Base-by-base conservation (phyloP, 2,797 vertebrate genomes). In the Falco novaeseelandiae region DNA sequence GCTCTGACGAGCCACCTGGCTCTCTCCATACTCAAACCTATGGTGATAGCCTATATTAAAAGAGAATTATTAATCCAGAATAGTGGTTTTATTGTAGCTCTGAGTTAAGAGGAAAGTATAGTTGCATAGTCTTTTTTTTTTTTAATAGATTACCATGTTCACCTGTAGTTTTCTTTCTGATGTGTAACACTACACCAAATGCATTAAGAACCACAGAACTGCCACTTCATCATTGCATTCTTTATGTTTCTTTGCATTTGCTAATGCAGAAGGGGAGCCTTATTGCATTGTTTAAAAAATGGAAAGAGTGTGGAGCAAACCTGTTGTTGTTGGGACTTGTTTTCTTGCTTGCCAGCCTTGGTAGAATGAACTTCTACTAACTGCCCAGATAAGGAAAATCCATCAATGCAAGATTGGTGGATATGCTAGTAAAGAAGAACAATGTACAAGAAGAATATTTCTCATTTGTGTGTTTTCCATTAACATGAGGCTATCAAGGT, bases 331-430 rank as follows among this genome's bases (percentile, higher is more conserved):
- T 57, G 32, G 25, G 67, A 17, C 44, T 92, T 89, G 48, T 83
- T 94, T 92, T 67, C 49, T 90, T 87, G 71, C 49, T 90, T 87
- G 71, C 74, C 81, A 77, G 65, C 52, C 46, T 76, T 90, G 62
- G 46, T 65, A 87, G 69, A 97, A 87, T 78, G 34, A 89, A 58
- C 52, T 90, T 73, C 25, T 57, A 2, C 62, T 90, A 76, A 88
- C 58, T 85, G 67, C 52, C 40, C n/a, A 80, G 95, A 87, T 96
- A 95, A 95, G 88, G 48, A 93, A 94, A 95, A 86, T 11, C 30
- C 42, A 80, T 84, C 80, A 71, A 72, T 32, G 52, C 19, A 87
- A 96, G 95, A 94, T 52, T 72, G 91, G 90, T 93, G 76, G 82
- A n/a, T 91, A 81, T 58, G 54, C 69, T 93, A 95, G 87, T 90